Evolutionary conservation across 2,888 invertebrate genomes (phyloP).

Genomic region (Nudaria mundana): DNA sequence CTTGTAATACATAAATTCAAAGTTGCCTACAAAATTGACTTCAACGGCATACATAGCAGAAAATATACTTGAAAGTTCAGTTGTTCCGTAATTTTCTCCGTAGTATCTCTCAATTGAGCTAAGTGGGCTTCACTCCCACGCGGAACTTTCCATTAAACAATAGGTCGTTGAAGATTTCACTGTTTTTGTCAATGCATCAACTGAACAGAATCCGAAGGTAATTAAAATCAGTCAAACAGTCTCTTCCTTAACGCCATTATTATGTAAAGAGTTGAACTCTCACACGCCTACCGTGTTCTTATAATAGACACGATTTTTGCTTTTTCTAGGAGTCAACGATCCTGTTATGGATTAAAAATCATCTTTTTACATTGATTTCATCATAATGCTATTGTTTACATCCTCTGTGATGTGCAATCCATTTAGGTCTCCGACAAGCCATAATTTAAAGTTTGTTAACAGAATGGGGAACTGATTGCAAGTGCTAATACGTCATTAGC

Average conservation of each 20-base stretch:
- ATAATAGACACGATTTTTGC: too few relatives aligned
- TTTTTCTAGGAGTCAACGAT: too few relatives aligned
- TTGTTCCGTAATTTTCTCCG: slow-evolving; percentile 63
- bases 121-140: slow-evolving; percentile 69
- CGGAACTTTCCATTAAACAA: slow-evolving; percentile 71
- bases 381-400: too few relatives aligned
- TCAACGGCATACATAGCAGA: slow-evolving; percentile 20
- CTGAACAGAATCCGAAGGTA: slow-evolving; percentile 48
- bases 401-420: slow-evolving; percentile 13
- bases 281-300: slow-evolving; percentile 33
- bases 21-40: slow-evolving; percentile 18
- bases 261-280: slow-evolving; percentile 37
- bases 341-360: too few relatives aligned
- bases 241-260: slow-evolving; percentile 55
- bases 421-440: too few relatives aligned
- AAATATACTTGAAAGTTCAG: slow-evolving; percentile 41
- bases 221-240: slow-evolving; percentile 55
- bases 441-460: too few relatives aligned
- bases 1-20: slow-evolving; percentile 20
- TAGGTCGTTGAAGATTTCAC: slow-evolving; percentile 72
- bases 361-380: too few relatives aligned
- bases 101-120: slow-evolving; percentile 45
- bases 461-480: too few relatives aligned
- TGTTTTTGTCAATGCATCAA: slow-evolving; percentile 69
- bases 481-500: slow-evolving; percentile 14